phyloP scores from a whole-genome alignment of 2,113 vertebrate species.

The Dromaius novaehollandiae region DNA sequence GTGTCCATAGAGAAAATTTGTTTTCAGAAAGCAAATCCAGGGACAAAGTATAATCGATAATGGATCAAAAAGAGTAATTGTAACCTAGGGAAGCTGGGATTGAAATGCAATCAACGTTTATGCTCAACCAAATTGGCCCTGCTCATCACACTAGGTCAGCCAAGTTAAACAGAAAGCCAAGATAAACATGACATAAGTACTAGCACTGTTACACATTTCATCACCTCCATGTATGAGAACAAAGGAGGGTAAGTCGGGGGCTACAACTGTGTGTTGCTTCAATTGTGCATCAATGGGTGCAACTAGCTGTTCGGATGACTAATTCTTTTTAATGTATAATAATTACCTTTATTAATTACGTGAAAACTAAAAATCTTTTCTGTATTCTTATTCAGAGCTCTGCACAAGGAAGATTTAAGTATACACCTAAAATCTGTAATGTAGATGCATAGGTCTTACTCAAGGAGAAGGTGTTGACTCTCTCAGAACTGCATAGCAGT shows the following conservation, averaged over 20 bases:
- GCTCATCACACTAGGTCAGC: neutral
- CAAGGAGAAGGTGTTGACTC: neutral
- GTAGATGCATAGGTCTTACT: neutral
- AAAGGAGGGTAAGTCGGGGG: neutral
- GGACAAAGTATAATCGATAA: neutral
- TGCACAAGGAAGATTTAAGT: neutral
- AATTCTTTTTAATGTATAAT: neutral
- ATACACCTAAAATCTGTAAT: neutral
- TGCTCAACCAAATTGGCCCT: neutral
- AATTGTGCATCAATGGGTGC: neutral
- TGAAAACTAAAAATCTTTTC: neutral
- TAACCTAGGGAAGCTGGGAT: neutral
- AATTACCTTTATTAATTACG: neutral
- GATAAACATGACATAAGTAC: neutral
- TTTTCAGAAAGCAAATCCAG: neutral
- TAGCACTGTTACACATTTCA: neutral
- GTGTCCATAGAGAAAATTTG: neutral
- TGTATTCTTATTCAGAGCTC: neutral
- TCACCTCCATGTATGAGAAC: neutral
- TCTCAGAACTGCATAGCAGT: neutral
- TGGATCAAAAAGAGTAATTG: neutral
- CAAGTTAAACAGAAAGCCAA: neutral
- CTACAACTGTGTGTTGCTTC: neutral
- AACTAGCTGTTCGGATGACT: neutral
- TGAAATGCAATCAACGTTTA: neutral